Percentiles rank a stretch among this genome's conserved stretches.
Evolutionary conservation across 1,140 invertebrate genomes (phyloP).

Genomic region (Calosoma granatense): DNA sequence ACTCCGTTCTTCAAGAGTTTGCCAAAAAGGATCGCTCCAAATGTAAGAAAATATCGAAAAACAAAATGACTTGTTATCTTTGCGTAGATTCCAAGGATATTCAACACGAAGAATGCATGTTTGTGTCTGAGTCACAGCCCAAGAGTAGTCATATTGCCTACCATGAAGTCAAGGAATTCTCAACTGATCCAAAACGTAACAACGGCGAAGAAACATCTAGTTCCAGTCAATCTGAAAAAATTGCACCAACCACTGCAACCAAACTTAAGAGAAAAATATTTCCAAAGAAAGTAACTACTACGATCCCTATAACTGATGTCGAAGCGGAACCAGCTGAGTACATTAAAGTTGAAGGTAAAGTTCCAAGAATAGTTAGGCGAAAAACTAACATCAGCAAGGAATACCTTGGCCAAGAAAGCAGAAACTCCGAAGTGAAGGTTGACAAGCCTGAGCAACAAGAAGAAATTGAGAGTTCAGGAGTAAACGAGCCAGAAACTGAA

Average conservation of each 20-base stretch:
- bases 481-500: background rate
- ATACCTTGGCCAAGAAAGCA: background rate
- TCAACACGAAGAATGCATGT: conserved; percentile 65
- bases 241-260: conserved; percentile 7
- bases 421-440: conserved; percentile 12
- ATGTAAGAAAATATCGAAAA: conserved; percentile 56
- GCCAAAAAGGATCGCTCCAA: conserved; percentile 54
- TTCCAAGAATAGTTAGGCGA: background rate
- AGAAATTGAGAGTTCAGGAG: conserved; percentile 10
- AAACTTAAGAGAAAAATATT: conserved; percentile 25
- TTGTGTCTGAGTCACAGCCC: conserved; percentile 50
- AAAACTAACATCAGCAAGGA: conserved; percentile 4
- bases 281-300: conserved; percentile 30
- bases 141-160: conserved; percentile 44
- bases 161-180: conserved; percentile 42
- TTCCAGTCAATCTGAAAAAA: conserved; percentile 1
- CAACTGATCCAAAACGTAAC: conserved; percentile 35
- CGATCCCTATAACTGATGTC: background rate
- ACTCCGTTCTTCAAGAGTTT: conserved; percentile 57
- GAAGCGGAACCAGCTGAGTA: background rate
- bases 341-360: conserved; percentile 1
- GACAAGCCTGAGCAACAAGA: conserved; percentile 36
- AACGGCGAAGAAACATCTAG: conserved; percentile 28
- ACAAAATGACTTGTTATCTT: conserved; percentile 63
- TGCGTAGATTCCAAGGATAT: conserved; percentile 54